Percentiles rank a stretch among this genome's conserved stretches.
Conservation (phyloP, 2,113 vertebrate genomes). For the Phodopus roborovskii region DNA sequence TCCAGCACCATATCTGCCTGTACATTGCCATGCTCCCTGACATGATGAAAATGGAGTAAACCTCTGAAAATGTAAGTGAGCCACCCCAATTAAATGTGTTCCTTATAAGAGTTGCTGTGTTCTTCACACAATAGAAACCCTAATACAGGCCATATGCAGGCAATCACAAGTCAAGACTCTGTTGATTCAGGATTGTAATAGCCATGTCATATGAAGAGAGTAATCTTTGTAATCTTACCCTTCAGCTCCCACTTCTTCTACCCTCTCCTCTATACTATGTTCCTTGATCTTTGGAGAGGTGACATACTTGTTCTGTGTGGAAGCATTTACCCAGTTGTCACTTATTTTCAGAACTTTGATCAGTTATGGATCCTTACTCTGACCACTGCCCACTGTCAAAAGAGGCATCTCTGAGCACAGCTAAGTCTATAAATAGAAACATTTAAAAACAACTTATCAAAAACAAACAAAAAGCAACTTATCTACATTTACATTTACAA, state of each 20-base stretch:
- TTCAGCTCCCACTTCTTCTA: not conserved
- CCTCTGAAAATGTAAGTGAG: not conserved
- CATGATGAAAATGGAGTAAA: not conserved
- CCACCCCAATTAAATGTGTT: not conserved
- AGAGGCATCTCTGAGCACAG: not conserved
- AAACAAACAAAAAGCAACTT: not conserved
- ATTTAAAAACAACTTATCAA: not conserved
- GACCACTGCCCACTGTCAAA: not conserved
- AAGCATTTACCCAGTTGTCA: not conserved
- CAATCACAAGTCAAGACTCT: not conserved
- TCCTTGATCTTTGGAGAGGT: not conserved
- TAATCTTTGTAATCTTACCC: not conserved
- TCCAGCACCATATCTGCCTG: not conserved
- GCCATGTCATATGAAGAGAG: too few species aligned
- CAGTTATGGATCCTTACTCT: not conserved
- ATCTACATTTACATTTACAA: not conserved
- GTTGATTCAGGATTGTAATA: too few species aligned
- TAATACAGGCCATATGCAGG: not conserved
- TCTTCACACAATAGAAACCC: not conserved
- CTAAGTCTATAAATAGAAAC: not conserved
- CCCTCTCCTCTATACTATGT: not conserved
- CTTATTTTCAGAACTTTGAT: not conserved
- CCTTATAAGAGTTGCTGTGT: not conserved
- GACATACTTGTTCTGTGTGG: not conserved
- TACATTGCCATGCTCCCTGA: not conserved